Evolutionary conservation across 2,797 vertebrate genomes (phyloP), one percentile per base, ranked within the genome.

Genomic region (Gorsachius magnificus): DNA sequence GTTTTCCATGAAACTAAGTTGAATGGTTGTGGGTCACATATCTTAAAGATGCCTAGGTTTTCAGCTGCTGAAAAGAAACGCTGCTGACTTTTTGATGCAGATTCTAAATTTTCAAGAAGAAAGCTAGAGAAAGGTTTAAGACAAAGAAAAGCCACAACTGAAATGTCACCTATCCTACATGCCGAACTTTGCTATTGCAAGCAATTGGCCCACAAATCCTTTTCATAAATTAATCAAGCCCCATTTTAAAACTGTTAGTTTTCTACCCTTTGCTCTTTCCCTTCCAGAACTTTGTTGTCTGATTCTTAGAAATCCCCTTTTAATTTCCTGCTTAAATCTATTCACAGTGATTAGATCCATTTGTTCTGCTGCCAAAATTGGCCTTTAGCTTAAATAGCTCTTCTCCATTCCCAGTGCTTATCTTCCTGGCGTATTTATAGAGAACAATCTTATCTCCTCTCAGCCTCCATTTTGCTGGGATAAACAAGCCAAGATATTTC

Each of bases 321-420:
- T 97, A 91, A 96, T 95, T 95, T 93, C 60, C 78, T 92, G 26
- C 45, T 82, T 94, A 79, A 90, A 66, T 90, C 92, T 87, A 90
- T 90, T 87, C 89, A 77, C 22, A 80, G 51, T 87, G 70, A 92
- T 96, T 93, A 95, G 31, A 92, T 70, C 53, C 89, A 92, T 96
- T 93, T 93, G 72, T 94, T 95, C 87, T 91, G 75, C 82, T 96
- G 92, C 57, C 87, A 96, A 57, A 95, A 89, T 26, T 86, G 75
- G 36, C 82, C 84, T 91, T 92, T 89, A 94, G 63, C 83, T 96
- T 85, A 86, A 87, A 94, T 68, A 83, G 41, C 46, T 83, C 68
- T 54, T 81, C 87, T 96, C 57, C 65, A 53, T 91, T 74, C 82
- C 71, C 36, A 29, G 17, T 66, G 78, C 56, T 93, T 96, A 90